Base-by-base conservation (phyloP, 2,888 invertebrate species). In the Pseudoips prasinana region DNA sequence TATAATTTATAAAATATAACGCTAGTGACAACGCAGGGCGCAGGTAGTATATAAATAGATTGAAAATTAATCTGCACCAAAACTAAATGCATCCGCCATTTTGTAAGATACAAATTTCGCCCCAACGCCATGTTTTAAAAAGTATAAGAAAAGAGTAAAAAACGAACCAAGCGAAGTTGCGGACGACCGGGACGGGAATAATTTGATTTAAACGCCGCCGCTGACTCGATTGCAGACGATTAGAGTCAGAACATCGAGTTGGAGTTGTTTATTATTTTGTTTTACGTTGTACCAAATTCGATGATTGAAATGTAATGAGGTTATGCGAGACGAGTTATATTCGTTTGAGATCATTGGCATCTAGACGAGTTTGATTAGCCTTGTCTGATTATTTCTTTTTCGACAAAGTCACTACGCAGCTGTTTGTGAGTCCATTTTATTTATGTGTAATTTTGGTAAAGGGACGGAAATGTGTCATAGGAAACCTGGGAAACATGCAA, bases 181-280 rank as follows among this genome's bases (percentile, higher is more conserved):
- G 47, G 48, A 43, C 45, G 39, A 37, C 44, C 53, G 54, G 46
- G 41, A 45, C 51, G 39, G 32, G 46, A 52, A 55, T 64, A 60
- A 67, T 55, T 58, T 54, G 57, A 64, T 65, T 64, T 68, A 65
- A 56, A n/a, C n/a, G n/a, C n/a, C 65, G 46, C 52, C 58, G 64
- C 69, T 65, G 67, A 73, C 67, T 68, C 65, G 66, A 70, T 75
- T 73, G 64, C 59, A 55, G 60, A 47, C 68, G 67, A 72, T 75
- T 74, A 73, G 68, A 52, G 55, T 40, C n/a, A n/a, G 39, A 44
- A 47, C 48, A 56, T 60, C 61, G 63, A 57, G 46, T 61, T 49
- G 55, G 45, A 60, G 43, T 66, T 63, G 66, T 69, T 62, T 61
- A 67, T 52, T 63, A 46, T 64, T 58, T 61, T 58, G 56, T 58